These are phyloP conservation scores for Hippolais icterina DNA, from an alignment of 2,113 vertebrate species.

Conservation along the genomic window DNA sequence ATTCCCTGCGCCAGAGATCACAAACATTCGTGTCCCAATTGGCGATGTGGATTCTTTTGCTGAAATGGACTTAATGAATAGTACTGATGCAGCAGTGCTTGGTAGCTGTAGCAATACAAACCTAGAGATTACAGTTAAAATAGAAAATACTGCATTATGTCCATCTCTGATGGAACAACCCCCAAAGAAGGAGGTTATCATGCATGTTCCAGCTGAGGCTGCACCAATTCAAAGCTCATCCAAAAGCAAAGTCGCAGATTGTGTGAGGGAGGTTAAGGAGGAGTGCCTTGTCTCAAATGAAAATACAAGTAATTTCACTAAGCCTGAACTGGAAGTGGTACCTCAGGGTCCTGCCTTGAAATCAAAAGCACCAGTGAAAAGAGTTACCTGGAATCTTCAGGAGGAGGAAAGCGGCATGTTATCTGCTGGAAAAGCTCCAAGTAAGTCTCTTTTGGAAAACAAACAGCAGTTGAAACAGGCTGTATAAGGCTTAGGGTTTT, in stretches of 20 bases:
- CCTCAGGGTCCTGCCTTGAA: constrained; percentile 60
- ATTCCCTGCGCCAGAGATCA: constrained; percentile 28
- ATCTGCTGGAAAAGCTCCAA: constrained; percentile 75
- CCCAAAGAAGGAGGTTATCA: constrained; percentile 32
- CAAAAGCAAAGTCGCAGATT: not conserved
- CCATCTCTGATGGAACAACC: constrained; percentile 27
- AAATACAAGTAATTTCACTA: not conserved
- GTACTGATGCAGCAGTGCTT: not conserved
- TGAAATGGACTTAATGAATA: not conserved
- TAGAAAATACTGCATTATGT: constrained; percentile 44
- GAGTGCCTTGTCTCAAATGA: constrained; percentile 10
- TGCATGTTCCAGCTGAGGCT: constrained; percentile 11
- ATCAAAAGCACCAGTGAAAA: constrained; percentile 84
- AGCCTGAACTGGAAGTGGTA: constrained; percentile 49
- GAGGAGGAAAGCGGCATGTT: constrained; percentile 69
- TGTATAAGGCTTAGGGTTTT: not conserved
- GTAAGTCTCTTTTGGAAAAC: constrained; percentile 71
- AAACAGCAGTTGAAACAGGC: not conserved
- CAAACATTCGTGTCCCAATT: constrained; percentile 34
- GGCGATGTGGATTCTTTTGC: constrained; percentile 57
- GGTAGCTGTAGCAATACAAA: constrained; percentile 36
- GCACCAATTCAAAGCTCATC: not conserved
- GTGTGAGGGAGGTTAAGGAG: constrained; percentile 14
- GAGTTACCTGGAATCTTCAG: constrained; percentile 96
- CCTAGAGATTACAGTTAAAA: constrained; percentile 56